Base-by-base conservation (phyloP, 2,797 vertebrate genomes). In the Falco biarmicus region DNA sequence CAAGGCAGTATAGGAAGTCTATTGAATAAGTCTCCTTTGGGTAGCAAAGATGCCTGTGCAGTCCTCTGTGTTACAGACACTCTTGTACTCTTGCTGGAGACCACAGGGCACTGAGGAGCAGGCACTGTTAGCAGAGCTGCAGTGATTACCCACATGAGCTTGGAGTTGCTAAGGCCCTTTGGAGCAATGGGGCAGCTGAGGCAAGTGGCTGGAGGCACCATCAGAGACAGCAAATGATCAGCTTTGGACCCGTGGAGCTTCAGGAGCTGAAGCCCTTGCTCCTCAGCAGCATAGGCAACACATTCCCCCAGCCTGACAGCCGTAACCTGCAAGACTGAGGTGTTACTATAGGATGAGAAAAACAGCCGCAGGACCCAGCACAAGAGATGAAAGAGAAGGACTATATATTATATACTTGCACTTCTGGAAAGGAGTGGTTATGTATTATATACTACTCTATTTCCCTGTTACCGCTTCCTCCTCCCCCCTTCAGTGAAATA, bases 151-250 rank as follows among this genome's bases (percentile, higher is more conserved):
- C 54, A 41, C 13, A 5, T 2, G 22, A 90, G 19, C 21, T 12
- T 34, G 34, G 57, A 60, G 17, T 5, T 39, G 34, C n/a, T 63
- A 43, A 87, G 39, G 24, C 43, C 13, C 14, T 9, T 10, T n/a
- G 50, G 37, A 64, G 37, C 10, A 15, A 39, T 1, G 3, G 20
- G 11, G 25, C 3, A 7, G 53, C 53, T 0, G 0, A 56, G 50
- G 9, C 28, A 82, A 50, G 48, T 4, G 26, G 43, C 53, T 47
- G 24, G 56, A 84, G 59, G 37, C 59, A 93, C 28, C 82, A 57
- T 22, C 26, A 66, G 61, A 69, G 54, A 29, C 22, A 74, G 70
- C 54, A 85, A 37, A 54, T 6, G 34, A 53, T 4, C 47, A 73
- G 63, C n/a, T 88, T 79, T 73, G 80, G 14, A 78, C 8, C 4